Conservation (phyloP, 2,888 invertebrate genomes). For the Leucoptera coffeella region DNA sequence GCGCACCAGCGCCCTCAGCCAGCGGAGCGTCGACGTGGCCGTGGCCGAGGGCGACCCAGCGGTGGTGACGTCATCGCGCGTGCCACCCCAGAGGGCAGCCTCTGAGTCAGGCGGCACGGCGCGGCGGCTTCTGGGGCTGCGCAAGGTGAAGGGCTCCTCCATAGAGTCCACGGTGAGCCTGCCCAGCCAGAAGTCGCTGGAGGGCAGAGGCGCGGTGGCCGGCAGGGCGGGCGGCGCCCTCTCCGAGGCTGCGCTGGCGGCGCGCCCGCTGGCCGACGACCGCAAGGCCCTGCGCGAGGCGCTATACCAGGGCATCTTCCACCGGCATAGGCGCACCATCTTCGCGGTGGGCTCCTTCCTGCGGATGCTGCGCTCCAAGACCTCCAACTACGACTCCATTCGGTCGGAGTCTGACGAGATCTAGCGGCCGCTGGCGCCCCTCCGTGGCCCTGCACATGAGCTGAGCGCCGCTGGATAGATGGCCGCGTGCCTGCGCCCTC, state of each 20-base stretch:
- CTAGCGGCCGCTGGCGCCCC: too few relatives aligned
- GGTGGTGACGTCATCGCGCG: conserved; percentile 37
- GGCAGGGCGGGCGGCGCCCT: conserved; percentile 54
- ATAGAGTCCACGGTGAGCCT: conserved; percentile 49
- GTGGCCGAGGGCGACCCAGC: conserved; percentile 42
- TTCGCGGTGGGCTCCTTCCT: conserved; percentile 71
- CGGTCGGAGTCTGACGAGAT: conserved; percentile 54
- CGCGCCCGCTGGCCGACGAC: conserved; percentile 53
- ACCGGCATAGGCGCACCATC: conserved; percentile 68
- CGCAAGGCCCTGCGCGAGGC: conserved; percentile 67
- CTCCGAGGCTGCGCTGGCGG: conserved; percentile 49
- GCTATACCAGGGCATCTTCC: conserved; percentile 71
- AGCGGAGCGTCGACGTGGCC: conserved; percentile 54
- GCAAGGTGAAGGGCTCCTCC: conserved; percentile 45
- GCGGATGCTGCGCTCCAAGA: conserved; percentile 67
- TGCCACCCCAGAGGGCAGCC: conserved; percentile 30
- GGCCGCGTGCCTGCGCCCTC: too few relatives aligned
- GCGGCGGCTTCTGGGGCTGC: conserved; percentile 35
- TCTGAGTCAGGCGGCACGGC: conserved; percentile 41
- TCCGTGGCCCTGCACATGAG: too few relatives aligned
- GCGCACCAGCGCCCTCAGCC: conserved; percentile 55
- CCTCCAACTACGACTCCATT: conserved; percentile 71
- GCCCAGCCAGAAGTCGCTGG: conserved; percentile 46
- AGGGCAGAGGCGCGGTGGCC: too few relatives aligned
- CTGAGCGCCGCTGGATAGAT: too few relatives aligned